These are phyloP conservation scores for Ichneumoninae sp. DNA, from an alignment of 2,888 invertebrate species.

Conservation along the genomic window DNA sequence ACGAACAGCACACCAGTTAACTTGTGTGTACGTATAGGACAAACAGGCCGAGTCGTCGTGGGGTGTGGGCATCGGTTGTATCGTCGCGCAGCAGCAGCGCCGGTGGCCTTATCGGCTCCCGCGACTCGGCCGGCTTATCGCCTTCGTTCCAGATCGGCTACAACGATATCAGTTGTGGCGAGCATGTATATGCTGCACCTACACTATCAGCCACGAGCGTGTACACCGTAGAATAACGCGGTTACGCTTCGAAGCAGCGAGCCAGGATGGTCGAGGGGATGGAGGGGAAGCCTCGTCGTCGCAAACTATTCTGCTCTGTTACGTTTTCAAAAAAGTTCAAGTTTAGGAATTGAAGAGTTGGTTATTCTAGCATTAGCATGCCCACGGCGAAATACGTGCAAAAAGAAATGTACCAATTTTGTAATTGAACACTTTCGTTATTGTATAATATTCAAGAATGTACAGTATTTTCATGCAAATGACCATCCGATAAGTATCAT, in stretches of 20 bases:
- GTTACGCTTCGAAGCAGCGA: slow-evolving; percentile 35
- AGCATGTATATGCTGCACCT: slow-evolving; percentile 58
- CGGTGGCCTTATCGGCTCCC: slow-evolving; percentile 73
- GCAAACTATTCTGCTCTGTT: slow-evolving; percentile 19
- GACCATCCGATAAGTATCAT: too few species aligned
- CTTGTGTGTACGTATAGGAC: slow-evolving; percentile 34
- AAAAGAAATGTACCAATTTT: not conserved
- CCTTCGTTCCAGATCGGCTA: slow-evolving; percentile 75
- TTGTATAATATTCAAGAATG: too few species aligned
- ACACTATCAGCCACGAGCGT: slow-evolving; percentile 41
- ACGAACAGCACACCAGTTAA: slow-evolving; percentile 21
- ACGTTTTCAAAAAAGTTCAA: not conserved
- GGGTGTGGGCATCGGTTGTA: slow-evolving; percentile 67
- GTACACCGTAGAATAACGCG: slow-evolving; percentile 27
- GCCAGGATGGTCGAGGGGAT: slow-evolving; percentile 11
- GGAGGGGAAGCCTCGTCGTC: slow-evolving; percentile 1
- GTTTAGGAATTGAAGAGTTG: not conserved
- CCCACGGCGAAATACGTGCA: too few species aligned
- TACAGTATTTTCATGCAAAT: too few species aligned
- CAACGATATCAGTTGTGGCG: slow-evolving; percentile 69
- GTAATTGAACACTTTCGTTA: too few species aligned
- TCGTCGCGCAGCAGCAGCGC: slow-evolving; percentile 71
- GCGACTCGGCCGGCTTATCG: slow-evolving; percentile 75
- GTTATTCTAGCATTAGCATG: too few species aligned
- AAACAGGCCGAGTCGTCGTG: slow-evolving; percentile 45